phyloP scores from a whole-genome alignment of 2,888 invertebrate species.

The Exocentrus adspersus region DNA sequence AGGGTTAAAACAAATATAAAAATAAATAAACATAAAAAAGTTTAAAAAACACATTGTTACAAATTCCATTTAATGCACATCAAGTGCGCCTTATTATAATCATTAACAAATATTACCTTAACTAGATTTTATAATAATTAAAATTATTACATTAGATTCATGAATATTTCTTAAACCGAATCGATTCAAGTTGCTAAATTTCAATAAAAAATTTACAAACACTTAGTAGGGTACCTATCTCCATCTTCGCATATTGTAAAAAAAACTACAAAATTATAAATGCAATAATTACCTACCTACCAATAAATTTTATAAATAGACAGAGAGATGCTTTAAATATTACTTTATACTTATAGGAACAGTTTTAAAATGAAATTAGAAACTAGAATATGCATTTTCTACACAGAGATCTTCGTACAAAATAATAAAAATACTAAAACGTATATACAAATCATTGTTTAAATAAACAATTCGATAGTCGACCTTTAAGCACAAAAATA shows the following conservation, averaged over 20 bases:
- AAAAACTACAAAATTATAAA: not conserved
- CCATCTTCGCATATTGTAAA: not conserved
- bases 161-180: too few relatives aligned
- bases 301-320: not conserved
- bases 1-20: constrained; percentile 22
- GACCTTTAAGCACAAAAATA: constrained; percentile 16
- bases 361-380: not conserved
- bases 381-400: constrained; percentile 3
- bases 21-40: constrained; percentile 24
- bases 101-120: not conserved
- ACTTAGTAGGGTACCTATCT: not conserved
- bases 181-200: not conserved
- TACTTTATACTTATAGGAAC: constrained; percentile 11
- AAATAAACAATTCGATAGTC: constrained; percentile 14
- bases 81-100: not conserved
- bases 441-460: constrained; percentile 20
- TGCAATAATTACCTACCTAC: too few relatives aligned
- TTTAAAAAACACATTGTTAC: constrained; percentile 13
- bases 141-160: too few relatives aligned
- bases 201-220: constrained; percentile 1
- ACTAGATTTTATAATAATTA: not conserved
- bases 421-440: constrained; percentile 20
- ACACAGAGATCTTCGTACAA: constrained; percentile 18
- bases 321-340: not conserved
- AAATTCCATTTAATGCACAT: constrained; percentile 1